Base-by-base conservation (phyloP, 2,797 vertebrate species). In the Paratrypauchen microcephalus region DNA sequence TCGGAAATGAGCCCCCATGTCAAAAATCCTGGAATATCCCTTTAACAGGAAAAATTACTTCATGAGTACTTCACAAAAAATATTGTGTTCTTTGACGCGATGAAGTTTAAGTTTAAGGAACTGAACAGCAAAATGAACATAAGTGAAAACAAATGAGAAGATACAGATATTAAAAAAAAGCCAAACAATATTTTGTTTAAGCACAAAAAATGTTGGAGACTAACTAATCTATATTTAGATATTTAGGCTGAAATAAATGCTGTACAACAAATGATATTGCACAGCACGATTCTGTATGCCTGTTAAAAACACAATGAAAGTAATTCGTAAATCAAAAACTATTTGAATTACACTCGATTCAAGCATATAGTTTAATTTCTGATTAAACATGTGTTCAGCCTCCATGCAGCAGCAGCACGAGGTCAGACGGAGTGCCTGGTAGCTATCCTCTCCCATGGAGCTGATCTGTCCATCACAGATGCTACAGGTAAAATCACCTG, bases 361-460 rank as follows among this genome's bases (percentile, higher is more conserved):
- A 52, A 52, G 48, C 4, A 15, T 56, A 5, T 36, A 4, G 28
- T n/a, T 36, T 45, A 45, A 45, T 15, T 7, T 60, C 18, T 60
- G 54, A 36, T 60, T 76, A 21, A 41, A 45, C 41, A 36, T 66
- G 36, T 70, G 21, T 63, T 39, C 69, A 99, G 98, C 66, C 95
- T 99, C 77, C 98, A 99, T 78, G 91, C 96, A 71, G 97, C 97
- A 61, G 96, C 96, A 48, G 87, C 88, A 0, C 96, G 94, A 39
- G 98, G 98, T 48, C 95, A 96, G 16, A 85, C 84, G 3, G 98
- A 99, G 52, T 99, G 97, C 72, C 94, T 99, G 12, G 92, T 93
- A 68, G 90, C 93, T 69, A 96, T 99, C 89, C 82, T 98, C 77
- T 83, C 95, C 6, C 97, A 99, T 3, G 97, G 96, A 65, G 93